Conservation (phyloP, 2,113 vertebrate genomes). For the Embiotoca jacksoni region DNA sequence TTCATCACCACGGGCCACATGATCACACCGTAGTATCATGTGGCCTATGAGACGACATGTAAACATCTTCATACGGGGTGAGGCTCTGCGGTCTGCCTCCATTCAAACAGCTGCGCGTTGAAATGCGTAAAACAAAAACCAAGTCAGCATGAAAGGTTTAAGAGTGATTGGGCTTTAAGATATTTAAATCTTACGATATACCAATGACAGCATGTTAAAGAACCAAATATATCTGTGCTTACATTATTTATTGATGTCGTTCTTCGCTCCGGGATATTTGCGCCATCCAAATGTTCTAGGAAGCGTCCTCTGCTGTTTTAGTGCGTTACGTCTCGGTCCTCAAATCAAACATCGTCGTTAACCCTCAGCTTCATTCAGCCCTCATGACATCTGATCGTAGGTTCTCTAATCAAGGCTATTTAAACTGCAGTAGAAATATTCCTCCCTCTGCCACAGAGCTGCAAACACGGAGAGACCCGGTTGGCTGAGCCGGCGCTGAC, state of each 20-base stretch:
- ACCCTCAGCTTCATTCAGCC: background rate
- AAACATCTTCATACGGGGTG: constrained; percentile 72
- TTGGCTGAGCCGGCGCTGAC: constrained; percentile 58
- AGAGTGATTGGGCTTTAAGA: too few species aligned
- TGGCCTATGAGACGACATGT: constrained; percentile 50
- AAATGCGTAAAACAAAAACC: background rate
- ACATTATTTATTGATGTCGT: constrained; percentile 61
- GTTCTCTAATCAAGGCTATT: constrained; percentile 39
- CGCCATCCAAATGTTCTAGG: constrained; percentile 34
- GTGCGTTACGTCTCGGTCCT: background rate
- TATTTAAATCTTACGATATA: background rate
- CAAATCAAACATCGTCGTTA: background rate
- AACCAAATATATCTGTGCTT: constrained; percentile 36
- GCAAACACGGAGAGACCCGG: background rate
- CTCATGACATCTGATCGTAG: constrained; percentile 8
- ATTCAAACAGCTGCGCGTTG: constrained; percentile 25
- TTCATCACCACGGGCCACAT: background rate
- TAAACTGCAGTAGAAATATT: constrained; percentile 56
- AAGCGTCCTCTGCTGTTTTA: background rate
- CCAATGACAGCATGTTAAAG: background rate
- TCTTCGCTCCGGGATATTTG: constrained; percentile 30
- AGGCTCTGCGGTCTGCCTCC: constrained; percentile 61
- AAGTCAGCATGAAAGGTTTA: background rate
- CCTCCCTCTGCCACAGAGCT: constrained; percentile 45
- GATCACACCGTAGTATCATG: background rate